These are phyloP conservation scores for Agapornis canus DNA, from an alignment of 2,797 vertebrate species.

Conservation along the genomic window DNA sequence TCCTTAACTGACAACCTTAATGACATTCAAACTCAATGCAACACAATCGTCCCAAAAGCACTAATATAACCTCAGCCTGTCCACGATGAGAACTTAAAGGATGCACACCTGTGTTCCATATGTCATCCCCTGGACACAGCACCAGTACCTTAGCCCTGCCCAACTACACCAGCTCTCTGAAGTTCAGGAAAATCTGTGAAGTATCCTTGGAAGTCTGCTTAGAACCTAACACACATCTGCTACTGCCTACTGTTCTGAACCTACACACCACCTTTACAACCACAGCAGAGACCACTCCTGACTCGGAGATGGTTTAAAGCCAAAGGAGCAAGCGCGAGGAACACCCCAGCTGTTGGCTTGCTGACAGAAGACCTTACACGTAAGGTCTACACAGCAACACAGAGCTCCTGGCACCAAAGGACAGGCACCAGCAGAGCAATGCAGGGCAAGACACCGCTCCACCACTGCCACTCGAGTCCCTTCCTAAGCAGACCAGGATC, in stretches of 20 bases:
- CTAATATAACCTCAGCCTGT: accelerated
- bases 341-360: not conserved
- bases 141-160: accelerated
- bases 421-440: accelerated
- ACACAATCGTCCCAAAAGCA: not conserved
- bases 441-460: accelerated
- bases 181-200: no score
- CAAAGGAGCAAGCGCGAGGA: accelerated
- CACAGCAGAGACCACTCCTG: accelerated
- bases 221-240: not conserved
- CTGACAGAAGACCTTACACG: not conserved
- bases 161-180: no score
- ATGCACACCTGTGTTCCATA: not conserved
- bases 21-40: not conserved
- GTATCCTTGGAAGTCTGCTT: not conserved
- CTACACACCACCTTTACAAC: accelerated
- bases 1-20: not conserved
- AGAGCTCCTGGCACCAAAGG: no score
- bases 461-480: accelerated
- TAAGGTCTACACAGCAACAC: accelerated
- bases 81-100: not conserved
- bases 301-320: accelerated
- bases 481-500: accelerated
- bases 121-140: accelerated
- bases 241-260: not conserved